Conservation (phyloP, 2,113 vertebrate species). For the Ranitomeya imitator region DNA sequence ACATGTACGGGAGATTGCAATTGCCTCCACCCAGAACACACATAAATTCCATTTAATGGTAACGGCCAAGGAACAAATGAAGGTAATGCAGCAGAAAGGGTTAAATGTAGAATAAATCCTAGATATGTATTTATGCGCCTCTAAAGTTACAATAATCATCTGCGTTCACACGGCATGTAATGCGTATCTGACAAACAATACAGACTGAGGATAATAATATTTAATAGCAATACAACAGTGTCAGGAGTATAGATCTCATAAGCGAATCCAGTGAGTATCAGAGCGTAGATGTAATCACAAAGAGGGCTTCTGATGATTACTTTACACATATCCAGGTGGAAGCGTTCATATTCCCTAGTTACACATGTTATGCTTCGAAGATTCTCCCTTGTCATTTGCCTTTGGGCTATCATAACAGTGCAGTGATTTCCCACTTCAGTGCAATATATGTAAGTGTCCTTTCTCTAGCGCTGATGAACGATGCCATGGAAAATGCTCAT, state of each 20-base stretch:
- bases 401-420: constrained; percentile 49
- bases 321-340: constrained; percentile 53
- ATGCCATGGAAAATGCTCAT: constrained; percentile 33
- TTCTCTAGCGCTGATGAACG: constrained; percentile 34
- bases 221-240: constrained; percentile 45
- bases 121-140: background rate
- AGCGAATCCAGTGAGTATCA: constrained; percentile 44
- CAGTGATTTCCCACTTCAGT: constrained; percentile 50
- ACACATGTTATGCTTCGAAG: constrained; percentile 54
- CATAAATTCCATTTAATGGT: background rate
- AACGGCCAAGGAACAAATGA: constrained; percentile 6
- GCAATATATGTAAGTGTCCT: constrained; percentile 43
- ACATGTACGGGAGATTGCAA: constrained; percentile 29
- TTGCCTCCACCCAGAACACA: constrained; percentile 35
- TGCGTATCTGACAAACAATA: constrained; percentile 25
- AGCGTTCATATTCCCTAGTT: constrained; percentile 52
- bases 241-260: constrained; percentile 41
- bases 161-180: constrained; percentile 24
- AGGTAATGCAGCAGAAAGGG: constrained; percentile 15
- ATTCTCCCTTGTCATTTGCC: constrained; percentile 54
- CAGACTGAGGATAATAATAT: constrained; percentile 30
- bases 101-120: constrained; percentile 1
- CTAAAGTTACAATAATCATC: constrained; percentile 11
- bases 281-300: constrained; percentile 54
- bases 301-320: constrained; percentile 53